Evolutionary conservation across 2,113 vertebrate species (phyloP).

Genomic region (Aythya baeri): DNA sequence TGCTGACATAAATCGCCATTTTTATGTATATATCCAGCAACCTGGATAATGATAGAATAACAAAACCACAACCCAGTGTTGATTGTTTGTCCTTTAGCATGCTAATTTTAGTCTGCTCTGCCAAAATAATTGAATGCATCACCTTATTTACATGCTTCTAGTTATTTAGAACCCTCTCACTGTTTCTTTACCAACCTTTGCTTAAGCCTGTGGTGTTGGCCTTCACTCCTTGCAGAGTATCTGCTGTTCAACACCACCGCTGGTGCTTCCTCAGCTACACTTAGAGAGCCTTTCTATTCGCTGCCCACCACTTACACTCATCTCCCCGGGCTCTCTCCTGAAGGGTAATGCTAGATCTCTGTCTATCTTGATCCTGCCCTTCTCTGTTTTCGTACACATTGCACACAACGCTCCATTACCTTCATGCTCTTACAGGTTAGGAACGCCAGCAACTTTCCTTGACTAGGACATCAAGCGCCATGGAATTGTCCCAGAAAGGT

Average conservation of each 20-base stretch:
- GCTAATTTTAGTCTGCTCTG: conserved; percentile 48
- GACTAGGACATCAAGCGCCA: background rate
- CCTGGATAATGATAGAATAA: conserved; percentile 47
- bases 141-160: conserved; percentile 38
- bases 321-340: background rate
- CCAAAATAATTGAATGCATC: conserved; percentile 32
- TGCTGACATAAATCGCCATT: conserved; percentile 45
- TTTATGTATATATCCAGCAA: conserved; percentile 38
- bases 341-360: background rate
- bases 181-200: conserved; percentile 26
- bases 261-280: background rate
- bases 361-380: background rate
- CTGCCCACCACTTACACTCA: background rate
- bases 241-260: background rate
- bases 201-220: background rate
- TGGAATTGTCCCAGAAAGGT: background rate
- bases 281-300: background rate
- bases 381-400: background rate
- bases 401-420: background rate
- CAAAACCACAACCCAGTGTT: conserved; percentile 21
- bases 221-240: background rate
- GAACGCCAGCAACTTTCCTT: background rate
- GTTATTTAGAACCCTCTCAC: conserved; percentile 16
- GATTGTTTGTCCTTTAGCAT: conserved; percentile 44
- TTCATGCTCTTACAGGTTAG: background rate